Evolutionary conservation across 2,113 vertebrate genomes (phyloP).

Genomic region (Pantherophis guttatus): DNA sequence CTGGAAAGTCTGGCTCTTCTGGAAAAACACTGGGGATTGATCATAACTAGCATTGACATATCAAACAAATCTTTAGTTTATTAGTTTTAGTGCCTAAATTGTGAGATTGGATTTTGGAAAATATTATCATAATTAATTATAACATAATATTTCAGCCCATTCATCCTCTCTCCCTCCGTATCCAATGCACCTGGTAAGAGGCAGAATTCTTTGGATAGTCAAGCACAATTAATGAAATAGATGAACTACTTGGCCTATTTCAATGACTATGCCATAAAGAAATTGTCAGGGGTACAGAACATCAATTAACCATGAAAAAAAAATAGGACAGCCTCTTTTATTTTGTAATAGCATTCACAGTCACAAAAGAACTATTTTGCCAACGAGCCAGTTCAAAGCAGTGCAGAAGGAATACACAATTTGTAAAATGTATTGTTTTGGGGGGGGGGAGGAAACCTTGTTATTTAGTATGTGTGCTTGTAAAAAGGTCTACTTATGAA

Average conservation of each 20-base stretch:
- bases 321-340: background rate
- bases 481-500: background rate
- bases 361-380: background rate
- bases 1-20: no score
- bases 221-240: background rate
- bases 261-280: background rate
- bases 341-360: background rate
- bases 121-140: no score
- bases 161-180: no score
- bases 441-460: background rate
- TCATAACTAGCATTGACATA: no score
- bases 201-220: no score
- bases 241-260: background rate
- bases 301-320: background rate
- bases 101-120: no score
- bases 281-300: background rate
- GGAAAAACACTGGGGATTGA: no score
- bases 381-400: background rate
- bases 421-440: background rate
- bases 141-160: no score
- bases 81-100: no score
- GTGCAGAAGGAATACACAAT: background rate
- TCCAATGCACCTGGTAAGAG: no score
- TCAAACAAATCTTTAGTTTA: no score
- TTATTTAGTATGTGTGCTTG: conserved; percentile 11